Evolutionary conservation across 2,113 vertebrate species (phyloP).

Genomic region (Talpa occidentalis): DNA sequence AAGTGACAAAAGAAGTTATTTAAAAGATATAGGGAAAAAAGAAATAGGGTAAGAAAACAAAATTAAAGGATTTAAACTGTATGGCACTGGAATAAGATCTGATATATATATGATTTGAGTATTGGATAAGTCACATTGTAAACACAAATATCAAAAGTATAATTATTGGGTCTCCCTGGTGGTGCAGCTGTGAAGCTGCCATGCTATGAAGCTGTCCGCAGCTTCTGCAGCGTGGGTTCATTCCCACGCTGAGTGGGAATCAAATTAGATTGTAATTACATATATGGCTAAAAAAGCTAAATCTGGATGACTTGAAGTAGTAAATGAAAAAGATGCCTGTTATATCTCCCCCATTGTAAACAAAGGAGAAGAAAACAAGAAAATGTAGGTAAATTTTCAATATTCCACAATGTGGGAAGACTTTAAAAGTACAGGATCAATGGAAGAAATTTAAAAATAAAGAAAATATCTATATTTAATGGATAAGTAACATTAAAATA

Average conservation of each 20-base stretch:
- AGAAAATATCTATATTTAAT: not conserved
- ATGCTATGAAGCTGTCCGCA: no score
- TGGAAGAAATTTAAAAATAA: not conserved
- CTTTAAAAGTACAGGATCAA: not conserved
- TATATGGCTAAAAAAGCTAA: not conserved
- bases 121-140: not conserved
- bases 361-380: not conserved
- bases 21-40: not conserved
- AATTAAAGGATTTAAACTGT: not conserved
- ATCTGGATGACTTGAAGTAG: not conserved
- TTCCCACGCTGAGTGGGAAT: no score
- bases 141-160: not conserved
- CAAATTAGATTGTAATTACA: not conserved
- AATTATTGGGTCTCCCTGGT: no score
- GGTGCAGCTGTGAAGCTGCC: no score
- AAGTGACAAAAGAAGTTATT: not conserved
- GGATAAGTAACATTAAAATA: constrained; percentile 7
- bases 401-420: not conserved
- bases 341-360: not conserved
- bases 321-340: not conserved
- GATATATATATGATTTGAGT: not conserved
- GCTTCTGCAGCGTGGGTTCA: no score
- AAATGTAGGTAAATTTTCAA: not conserved
- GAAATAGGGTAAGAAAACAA: not conserved
- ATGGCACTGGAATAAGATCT: not conserved